Evolutionary conservation across 2,888 invertebrate genomes (phyloP), one percentile per base, ranked within the genome.

Genomic region (Norana najaformis): DNA sequence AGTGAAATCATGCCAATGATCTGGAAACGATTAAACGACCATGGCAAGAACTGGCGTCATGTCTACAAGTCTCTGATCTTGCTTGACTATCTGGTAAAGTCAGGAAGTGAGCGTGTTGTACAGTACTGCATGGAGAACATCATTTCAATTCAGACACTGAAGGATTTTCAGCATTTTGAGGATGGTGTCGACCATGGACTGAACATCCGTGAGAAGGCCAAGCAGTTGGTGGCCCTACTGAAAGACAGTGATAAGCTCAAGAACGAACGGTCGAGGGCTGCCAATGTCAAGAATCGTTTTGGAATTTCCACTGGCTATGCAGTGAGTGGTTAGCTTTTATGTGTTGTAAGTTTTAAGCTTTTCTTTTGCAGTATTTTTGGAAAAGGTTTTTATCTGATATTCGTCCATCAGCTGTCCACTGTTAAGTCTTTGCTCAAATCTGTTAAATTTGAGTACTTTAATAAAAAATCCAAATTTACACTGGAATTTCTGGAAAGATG

Each of bases 1-100:
- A 98, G 98, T 37, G 99, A 99, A 96, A 99, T 99, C 94, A 99
- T 99, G 99, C 98, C 98, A 96, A 95, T 99, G 98, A 97, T 99
- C 90, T 99, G 99, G 99, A 99, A 99, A 95, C 96, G 99, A 93
- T 96, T 99, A 89, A 99, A 99, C 95, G 99, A 99, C 96, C 99
- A 99, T 96, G 99, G 99, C 92, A 98, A 98, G 95, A 99, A 99
- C 96, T 99, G 99, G 99, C 96, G 99, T 92, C 99, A 99, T 95
- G 99, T 99, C 36, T 99, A 99, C 96, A 98, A 98, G 96, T 98
- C 99, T 39, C 96, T 99, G 90, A 97, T 98, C 88, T 96, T 98
- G 3, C 96, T 99, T 94, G 99, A 99, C 95, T 99, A 99, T 95
- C 96, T 99, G 91, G 99, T 99, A 93, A 99, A 99, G 96, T 99